Percentiles rank a stretch among this genome's conserved stretches.
Evolutionary conservation across 2,113 vertebrate species (phyloP).

Genomic region (Takifugu flavidus): DNA sequence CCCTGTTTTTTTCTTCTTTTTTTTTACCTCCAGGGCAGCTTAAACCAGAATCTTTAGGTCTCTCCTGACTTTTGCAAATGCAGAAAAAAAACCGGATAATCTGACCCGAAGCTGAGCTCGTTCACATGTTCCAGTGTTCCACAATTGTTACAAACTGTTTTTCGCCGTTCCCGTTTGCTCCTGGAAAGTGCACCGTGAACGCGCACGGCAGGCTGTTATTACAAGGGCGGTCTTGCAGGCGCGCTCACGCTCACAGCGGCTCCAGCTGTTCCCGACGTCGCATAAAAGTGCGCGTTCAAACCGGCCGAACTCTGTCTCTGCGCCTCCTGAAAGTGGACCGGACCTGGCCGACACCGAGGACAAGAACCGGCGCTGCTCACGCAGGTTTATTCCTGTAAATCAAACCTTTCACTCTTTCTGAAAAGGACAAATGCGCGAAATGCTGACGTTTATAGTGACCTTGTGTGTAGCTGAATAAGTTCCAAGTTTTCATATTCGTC

Average conservation of each 20-base stretch:
- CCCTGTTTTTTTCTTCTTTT: too few relatives aligned
- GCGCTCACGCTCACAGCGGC: conserved; percentile 32
- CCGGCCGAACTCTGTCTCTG: conserved; percentile 10
- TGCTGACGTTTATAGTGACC: too few relatives aligned
- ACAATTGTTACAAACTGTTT: neutral
- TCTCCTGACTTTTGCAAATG: too few relatives aligned
- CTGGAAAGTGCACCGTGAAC: conserved; percentile 19
- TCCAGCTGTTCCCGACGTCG: conserved; percentile 24
- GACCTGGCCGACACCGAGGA: conserved; percentile 11
- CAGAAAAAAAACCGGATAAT: too few relatives aligned
- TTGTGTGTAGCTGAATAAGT: too few relatives aligned
- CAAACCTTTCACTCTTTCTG: neutral
- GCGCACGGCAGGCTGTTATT: conserved; percentile 51
- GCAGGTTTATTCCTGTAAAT: neutral
- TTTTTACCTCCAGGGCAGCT: neutral
- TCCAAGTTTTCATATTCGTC: too few relatives aligned
- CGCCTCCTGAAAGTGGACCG: conserved; percentile 17
- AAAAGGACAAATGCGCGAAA: too few relatives aligned
- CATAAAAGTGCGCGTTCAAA: conserved; percentile 47
- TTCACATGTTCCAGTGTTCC: too few relatives aligned
- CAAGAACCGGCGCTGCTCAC: conserved; percentile 11
- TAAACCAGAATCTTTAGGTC: neutral
- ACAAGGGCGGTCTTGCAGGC: conserved; percentile 51
- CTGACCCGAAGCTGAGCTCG: too few relatives aligned
- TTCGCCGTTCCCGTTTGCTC: neutral